Conservation (phyloP, 2,113 vertebrate species). For the Scolopax mira region DNA sequence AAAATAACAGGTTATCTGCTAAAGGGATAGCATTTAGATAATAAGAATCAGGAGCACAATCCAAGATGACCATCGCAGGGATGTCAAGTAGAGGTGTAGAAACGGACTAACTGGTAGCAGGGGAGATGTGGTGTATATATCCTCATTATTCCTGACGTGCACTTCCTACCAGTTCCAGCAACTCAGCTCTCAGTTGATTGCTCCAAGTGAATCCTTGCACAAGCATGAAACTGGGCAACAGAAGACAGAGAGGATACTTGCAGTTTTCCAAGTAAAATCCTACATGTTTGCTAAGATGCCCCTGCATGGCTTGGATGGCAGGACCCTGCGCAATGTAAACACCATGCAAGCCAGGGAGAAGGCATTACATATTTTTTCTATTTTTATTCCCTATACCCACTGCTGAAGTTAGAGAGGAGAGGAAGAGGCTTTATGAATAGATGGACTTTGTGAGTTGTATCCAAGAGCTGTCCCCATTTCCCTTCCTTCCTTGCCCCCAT, state of each 20-base stretch:
- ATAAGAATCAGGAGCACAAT: not conserved
- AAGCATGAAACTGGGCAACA: not conserved
- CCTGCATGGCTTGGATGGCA: not conserved
- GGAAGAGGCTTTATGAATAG: not conserved
- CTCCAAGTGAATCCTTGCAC: not conserved
- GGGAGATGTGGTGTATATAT: not conserved
- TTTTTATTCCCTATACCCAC: not conserved
- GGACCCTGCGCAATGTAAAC: not conserved
- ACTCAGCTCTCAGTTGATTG: not conserved
- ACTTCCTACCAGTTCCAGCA: not conserved
- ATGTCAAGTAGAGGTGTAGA: not conserved
- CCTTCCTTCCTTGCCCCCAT: not conserved
- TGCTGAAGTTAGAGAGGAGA: not conserved
- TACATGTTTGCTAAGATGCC: not conserved
- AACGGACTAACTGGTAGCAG: not conserved
- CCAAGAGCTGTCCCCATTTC: not conserved
- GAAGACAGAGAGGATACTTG: not conserved
- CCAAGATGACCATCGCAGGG: not conserved
- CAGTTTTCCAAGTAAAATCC: not conserved
- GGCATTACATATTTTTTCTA: not conserved
- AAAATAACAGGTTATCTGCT: not conserved
- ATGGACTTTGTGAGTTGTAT: not conserved
- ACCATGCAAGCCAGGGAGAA: not conserved
- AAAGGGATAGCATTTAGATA: not conserved
- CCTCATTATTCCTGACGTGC: not conserved